Conservation (phyloP, 1,140 invertebrate genomes). For the Whitmania pigra region DNA sequence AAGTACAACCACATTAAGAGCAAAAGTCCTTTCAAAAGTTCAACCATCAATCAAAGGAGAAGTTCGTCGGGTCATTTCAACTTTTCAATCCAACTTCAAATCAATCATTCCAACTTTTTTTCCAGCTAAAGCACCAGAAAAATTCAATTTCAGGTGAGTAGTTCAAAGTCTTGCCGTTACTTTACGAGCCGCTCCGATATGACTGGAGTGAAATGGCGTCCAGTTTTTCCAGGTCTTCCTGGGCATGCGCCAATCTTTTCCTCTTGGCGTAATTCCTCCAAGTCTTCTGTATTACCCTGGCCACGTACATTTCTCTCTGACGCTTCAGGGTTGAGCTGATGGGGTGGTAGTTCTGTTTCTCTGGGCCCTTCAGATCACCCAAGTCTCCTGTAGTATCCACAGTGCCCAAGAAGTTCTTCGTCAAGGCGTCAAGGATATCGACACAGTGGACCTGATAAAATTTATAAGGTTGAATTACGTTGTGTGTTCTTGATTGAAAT, state of each 20-base stretch:
- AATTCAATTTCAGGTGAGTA: too few species aligned
- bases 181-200: background rate
- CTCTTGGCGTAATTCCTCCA: constrained; percentile 48
- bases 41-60: too few species aligned
- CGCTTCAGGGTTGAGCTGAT: constrained; percentile 83
- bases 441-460: constrained; percentile 60
- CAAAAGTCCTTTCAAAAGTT: too few species aligned
- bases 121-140: too few species aligned
- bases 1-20: too few species aligned
- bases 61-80: too few species aligned
- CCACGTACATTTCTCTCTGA: constrained; percentile 88
- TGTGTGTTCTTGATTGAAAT: too few species aligned
- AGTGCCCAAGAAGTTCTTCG: constrained; percentile 85
- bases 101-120: too few species aligned
- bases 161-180: too few species aligned
- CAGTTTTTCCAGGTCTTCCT: background rate
- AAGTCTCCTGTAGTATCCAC: constrained; percentile 61
- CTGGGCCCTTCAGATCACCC: constrained; percentile 15
- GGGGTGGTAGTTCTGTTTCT: constrained; percentile 57
- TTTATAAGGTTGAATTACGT: background rate
- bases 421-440: constrained; percentile 86
- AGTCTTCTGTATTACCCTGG: constrained; percentile 80
- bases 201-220: background rate
- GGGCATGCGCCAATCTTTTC: constrained; percentile 6
- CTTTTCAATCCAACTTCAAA: too few species aligned